Percentiles rank a stretch among this genome's conserved stretches.
phyloP scores from a whole-genome alignment of 2,888 invertebrate species.

The Hirtodrosophila confusa region DNA sequence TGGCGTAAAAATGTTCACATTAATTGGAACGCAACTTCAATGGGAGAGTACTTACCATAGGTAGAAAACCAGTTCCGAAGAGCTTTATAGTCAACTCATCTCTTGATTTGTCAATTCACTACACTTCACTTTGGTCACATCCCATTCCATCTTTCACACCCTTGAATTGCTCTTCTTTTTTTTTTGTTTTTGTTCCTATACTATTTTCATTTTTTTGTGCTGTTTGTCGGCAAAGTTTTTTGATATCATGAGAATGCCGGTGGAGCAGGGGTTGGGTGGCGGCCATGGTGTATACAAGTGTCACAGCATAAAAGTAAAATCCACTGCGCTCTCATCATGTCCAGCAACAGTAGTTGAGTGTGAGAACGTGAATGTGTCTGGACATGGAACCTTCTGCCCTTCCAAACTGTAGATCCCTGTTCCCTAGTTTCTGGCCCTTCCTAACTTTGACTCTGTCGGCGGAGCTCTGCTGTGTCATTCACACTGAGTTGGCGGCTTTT shows the following conservation, averaged over 20 bases:
- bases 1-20: constrained; percentile 65
- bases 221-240: constrained; percentile 74
- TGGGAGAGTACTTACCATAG: constrained; percentile 13
- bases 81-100: constrained; percentile 30
- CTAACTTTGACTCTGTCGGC: constrained; percentile 1
- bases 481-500: constrained; percentile 55
- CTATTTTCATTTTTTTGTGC: constrained; percentile 23
- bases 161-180: constrained; percentile 25
- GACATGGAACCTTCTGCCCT: constrained; percentile 40
- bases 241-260: constrained; percentile 65
- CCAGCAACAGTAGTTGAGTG: constrained; percentile 43
- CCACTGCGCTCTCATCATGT: constrained; percentile 38
- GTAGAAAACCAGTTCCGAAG: constrained; percentile 47
- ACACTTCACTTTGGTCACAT: constrained; percentile 24
- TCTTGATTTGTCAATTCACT: constrained; percentile 45
- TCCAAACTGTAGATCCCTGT: constrained; percentile 8
- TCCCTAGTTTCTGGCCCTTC: background rate
- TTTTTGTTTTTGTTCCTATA: constrained; percentile 21
- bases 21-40: constrained; percentile 54
- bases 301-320: constrained; percentile 72
- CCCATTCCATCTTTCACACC: constrained; percentile 45
- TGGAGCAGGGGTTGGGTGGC: background rate
- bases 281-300: constrained; percentile 54
- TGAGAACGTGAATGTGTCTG: constrained; percentile 63
- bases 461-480: constrained; percentile 68